phyloP scores from a whole-genome alignment of 2,797 vertebrate species.

The Serranus cabrilla region DNA sequence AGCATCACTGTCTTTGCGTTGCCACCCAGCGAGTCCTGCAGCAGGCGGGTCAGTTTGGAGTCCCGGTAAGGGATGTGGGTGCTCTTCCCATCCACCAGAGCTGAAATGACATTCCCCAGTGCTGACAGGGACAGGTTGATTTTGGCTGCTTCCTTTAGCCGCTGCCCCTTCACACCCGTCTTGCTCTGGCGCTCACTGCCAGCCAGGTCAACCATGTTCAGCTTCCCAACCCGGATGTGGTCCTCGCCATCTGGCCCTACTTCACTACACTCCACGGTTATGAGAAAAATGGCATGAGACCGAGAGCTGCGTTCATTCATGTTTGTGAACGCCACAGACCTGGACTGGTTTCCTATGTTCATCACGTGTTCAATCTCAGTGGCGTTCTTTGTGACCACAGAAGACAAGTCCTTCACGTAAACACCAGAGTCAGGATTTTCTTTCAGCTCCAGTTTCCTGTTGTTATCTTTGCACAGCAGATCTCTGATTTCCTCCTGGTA shows the following conservation, averaged over 20 bases:
- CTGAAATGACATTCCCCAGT: conserved; percentile 96
- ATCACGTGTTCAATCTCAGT: conserved; percentile 97
- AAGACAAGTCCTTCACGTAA: conserved; percentile 94
- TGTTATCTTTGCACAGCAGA: conserved; percentile 94
- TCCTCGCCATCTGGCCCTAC: conserved; percentile 91
- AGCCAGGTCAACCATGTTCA: conserved; percentile 97
- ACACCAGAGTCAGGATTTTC: conserved; percentile 93
- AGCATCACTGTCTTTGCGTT: conserved; percentile 98
- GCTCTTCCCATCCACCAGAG: conserved; percentile 93
- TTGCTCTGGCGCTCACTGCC: conserved; percentile 97
- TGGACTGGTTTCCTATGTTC: conserved; percentile 94
- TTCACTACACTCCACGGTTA: conserved; percentile 96
- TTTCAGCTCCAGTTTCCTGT: conserved; percentile 94
- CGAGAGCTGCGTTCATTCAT: conserved; percentile 97
- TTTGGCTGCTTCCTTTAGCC: conserved; percentile 96
- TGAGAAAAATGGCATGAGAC: conserved; percentile 95
- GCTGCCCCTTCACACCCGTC: conserved; percentile 88
- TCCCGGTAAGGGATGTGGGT: conserved; percentile 96
- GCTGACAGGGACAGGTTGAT: conserved; percentile 98
- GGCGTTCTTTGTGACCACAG: conserved; percentile 95
- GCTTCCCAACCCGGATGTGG: conserved; percentile 97
- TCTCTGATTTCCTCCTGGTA: conserved; percentile 98
- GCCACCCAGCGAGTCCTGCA: conserved; percentile 97
- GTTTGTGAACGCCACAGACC: conserved; percentile 94
- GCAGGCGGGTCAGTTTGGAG: conserved; percentile 96